Evolutionary conservation across 2,113 vertebrate genomes (phyloP).

Genomic region (Lutjanus erythropterus): DNA sequence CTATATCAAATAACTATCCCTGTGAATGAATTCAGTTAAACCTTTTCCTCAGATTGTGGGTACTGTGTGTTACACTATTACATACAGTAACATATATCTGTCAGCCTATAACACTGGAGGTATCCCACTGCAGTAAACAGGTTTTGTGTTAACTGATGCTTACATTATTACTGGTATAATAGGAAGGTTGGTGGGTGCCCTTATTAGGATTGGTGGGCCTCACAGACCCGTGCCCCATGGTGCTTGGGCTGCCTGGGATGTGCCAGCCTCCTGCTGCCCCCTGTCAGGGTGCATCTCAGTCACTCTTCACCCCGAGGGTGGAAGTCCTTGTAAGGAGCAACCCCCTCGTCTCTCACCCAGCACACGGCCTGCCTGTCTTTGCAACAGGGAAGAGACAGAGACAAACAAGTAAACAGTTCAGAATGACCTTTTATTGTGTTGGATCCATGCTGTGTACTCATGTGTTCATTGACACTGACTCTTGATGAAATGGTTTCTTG

Average conservation of each 20-base stretch:
- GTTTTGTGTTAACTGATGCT: slow-evolving; percentile 27
- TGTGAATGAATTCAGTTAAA: background rate
- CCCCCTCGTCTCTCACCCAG: slow-evolving; percentile 83
- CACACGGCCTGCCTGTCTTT: slow-evolving; percentile 92
- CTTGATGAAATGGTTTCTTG: slow-evolving; percentile 27
- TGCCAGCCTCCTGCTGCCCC: slow-evolving; percentile 86
- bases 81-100: background rate
- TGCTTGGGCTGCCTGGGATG: slow-evolving; percentile 78
- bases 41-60: background rate
- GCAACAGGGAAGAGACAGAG: slow-evolving; percentile 87
- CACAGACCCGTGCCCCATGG: slow-evolving; percentile 74
- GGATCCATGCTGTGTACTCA: slow-evolving; percentile 30
- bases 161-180: slow-evolving; percentile 44
- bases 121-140: background rate
- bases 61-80: background rate
- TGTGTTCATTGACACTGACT: slow-evolving; percentile 44
- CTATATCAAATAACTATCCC: no score
- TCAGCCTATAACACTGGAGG: background rate
- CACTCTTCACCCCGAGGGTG: slow-evolving; percentile 84
- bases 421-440: slow-evolving; percentile 58
- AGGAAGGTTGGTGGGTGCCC: slow-evolving; percentile 54
- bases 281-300: slow-evolving; percentile 87
- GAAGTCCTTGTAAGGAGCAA: slow-evolving; percentile 77
- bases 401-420: slow-evolving; percentile 83
- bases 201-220: slow-evolving; percentile 62